Conservation (phyloP, 1,140 invertebrate genomes). For the Ceratina calcarata region DNA sequence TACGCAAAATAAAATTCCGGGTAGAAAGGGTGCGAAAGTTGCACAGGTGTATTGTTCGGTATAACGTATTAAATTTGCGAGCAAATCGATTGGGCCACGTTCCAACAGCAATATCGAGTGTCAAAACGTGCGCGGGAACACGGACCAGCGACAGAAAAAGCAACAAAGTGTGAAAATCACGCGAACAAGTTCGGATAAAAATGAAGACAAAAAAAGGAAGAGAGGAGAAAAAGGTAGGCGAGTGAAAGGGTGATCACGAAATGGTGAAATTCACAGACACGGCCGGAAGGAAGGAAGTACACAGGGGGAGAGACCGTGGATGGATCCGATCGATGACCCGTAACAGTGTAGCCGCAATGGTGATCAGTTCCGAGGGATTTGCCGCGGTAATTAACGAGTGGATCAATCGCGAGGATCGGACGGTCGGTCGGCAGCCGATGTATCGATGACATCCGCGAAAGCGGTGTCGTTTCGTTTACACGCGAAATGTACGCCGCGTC, state of each 20-base stretch:
- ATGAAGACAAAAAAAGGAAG: neutral
- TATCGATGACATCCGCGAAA: slow-evolving; percentile 63
- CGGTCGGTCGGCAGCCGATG: slow-evolving; percentile 28
- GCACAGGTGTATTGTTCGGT: no score
- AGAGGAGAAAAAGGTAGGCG: neutral
- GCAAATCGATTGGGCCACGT: neutral
- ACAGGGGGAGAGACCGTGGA: slow-evolving; percentile 12
- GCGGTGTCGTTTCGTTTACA: slow-evolving; percentile 63
- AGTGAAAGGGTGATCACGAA: slow-evolving; percentile 10
- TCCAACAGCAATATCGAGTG: neutral
- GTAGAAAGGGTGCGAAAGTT: no score
- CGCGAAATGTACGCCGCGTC: slow-evolving; percentile 1
- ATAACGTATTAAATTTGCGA: slow-evolving; percentile 2
- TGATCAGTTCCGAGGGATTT: slow-evolving; percentile 58
- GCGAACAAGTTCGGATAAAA: neutral
- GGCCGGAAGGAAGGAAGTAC: slow-evolving; percentile 29
- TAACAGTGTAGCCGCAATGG: slow-evolving; percentile 54
- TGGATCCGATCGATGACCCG: slow-evolving; percentile 56
- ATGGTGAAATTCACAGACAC: neutral
- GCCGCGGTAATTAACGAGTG: slow-evolving; percentile 63
- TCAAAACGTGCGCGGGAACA: neutral
- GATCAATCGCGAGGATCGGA: slow-evolving; percentile 54
- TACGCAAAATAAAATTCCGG: no score
- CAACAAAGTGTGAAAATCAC: neutral
- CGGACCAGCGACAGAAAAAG: no score